These are phyloP conservation scores for Onychostruthus taczanowskii DNA, from an alignment of 2,113 vertebrate species.

Conservation along the genomic window DNA sequence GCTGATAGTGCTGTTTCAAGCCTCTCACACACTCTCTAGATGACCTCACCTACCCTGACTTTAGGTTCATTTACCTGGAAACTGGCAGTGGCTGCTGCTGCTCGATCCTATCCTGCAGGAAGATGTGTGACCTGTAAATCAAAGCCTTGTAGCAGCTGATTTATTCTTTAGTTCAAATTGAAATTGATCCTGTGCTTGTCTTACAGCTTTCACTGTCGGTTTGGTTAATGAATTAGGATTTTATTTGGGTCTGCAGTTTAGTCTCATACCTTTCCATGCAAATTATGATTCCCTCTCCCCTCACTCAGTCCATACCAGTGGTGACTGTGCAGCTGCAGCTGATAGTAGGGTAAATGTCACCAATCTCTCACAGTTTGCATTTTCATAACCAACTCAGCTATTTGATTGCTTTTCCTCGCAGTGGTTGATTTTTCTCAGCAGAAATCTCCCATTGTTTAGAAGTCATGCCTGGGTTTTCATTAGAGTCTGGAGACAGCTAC, in stretches of 20 bases:
- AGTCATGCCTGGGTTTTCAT: slow-evolving; percentile 6
- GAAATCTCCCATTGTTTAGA: neutral
- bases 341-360: neutral
- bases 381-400: neutral
- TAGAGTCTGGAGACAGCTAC: neutral
- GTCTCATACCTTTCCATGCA: neutral
- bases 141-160: neutral
- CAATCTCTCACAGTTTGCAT: neutral
- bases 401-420: neutral
- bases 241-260: neutral
- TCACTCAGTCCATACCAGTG: neutral
- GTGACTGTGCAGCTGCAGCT: neutral
- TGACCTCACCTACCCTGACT: neutral
- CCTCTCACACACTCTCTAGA: neutral
- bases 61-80: neutral
- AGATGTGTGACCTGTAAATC: neutral
- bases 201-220: neutral
- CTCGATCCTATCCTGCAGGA: neutral
- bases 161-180: slow-evolving; percentile 9
- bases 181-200: slow-evolving; percentile 13
- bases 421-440: neutral
- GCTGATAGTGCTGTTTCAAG: neutral
- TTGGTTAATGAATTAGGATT: slow-evolving; percentile 1
- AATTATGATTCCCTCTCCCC: neutral
- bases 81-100: neutral